Base-by-base conservation (phyloP, 2,888 invertebrate genomes). In the Metacarcinus magister region DNA sequence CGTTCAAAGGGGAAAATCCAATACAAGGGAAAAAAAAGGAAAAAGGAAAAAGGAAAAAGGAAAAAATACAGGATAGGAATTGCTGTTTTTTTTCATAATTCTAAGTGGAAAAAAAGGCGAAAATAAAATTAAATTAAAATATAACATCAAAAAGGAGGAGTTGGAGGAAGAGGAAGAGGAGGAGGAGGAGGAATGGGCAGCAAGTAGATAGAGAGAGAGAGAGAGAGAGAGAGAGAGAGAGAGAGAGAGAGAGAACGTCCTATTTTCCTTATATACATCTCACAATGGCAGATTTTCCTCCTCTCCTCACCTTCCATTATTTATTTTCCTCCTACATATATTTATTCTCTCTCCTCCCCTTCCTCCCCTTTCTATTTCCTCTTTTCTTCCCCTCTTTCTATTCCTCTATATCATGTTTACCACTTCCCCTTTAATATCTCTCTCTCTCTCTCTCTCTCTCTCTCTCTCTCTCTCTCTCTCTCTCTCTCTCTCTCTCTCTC, bases 161-260 rank as follows among this genome's bases (percentile, higher is more conserved):
- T 3, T 5, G 28, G 82, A 82, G 82, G 39, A 39, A 19, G 87
- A 87, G 87, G 44, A 44, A 23, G 28, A 44, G 19, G 32, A 89
- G 89, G 19, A 19, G 44, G 89, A 89, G 89, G 44, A 44, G 44
- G 89, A 89, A 32, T 16, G 44, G 89, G 44, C 19, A 89, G 44
- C 19, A 32, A 44, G 44, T 39, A 46, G 44, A 46, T 16, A 44
- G 44, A 44, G 44, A 44, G 44, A 44, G 44, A 89, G 89, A 89
- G 89, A 89, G 39, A 13, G 48, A 23, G 89, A 28, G 89, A n/a
- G 89, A 28, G 89, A 89, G 89, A 39, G 89, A 89, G 89, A 89
- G 89, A 89, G n/a, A 39, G 89, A 89, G 89, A 89, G 89, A 89
- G 48, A 92, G 92, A 89, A 39, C n/a, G 48, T 0, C 67, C 67